Percentiles rank a stretch among this genome's conserved stretches.
Evolutionary conservation across 2,113 vertebrate genomes (phyloP).

Genomic region (Aythya baeri): DNA sequence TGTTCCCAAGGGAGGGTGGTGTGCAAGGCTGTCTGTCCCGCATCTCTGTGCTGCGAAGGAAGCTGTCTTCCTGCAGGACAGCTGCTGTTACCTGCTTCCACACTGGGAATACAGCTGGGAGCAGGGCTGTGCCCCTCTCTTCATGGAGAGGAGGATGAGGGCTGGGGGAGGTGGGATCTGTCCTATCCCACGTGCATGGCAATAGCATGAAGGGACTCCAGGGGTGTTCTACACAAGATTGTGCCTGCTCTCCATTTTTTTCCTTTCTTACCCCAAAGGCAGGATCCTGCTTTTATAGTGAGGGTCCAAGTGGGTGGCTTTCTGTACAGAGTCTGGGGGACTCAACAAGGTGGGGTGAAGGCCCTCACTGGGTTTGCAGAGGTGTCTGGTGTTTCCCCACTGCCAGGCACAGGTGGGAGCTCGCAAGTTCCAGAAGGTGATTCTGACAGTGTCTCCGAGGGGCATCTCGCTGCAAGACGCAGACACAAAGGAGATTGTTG

Average conservation of each 20-base stretch:
- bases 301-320: not conserved
- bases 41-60: not conserved
- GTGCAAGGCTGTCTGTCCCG: not conserved
- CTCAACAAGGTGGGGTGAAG: not conserved
- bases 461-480: slow-evolving; percentile 88
- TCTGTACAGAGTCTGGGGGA: not conserved
- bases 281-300: not conserved
- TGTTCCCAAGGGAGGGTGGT: not conserved
- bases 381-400: not conserved
- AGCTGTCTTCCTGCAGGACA: not conserved
- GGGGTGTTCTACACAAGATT: not conserved
- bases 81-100: not conserved
- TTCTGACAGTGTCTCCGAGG: slow-evolving; percentile 86
- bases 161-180: not conserved
- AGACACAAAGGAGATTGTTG: slow-evolving; percentile 84
- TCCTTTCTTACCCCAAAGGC: not conserved
- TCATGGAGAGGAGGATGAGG: not conserved
- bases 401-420: slow-evolving; percentile 84
- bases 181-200: not conserved
- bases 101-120: not conserved
- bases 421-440: slow-evolving; percentile 91
- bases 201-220: not conserved
- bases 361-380: not conserved
- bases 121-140: not conserved
- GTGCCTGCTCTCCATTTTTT: not conserved